Evolutionary conservation across 2,113 vertebrate species (phyloP), one percentile per base, ranked within the genome.

Genomic region (Tachysurus vachellii): DNA sequence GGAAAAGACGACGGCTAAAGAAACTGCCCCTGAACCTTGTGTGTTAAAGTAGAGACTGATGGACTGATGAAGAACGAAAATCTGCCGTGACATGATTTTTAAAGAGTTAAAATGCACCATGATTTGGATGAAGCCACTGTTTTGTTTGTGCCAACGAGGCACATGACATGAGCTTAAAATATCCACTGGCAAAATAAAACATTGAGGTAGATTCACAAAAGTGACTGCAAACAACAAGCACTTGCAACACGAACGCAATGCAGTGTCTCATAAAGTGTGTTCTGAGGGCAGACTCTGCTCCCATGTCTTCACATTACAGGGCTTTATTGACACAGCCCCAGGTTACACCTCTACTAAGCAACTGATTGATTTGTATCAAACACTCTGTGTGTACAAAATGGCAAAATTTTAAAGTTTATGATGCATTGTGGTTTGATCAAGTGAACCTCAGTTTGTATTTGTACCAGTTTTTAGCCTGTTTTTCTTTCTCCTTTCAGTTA

Each of bases 1-100:
- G 97, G 97, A 89, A 97, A 97, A 93, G 97, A 98, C 66, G 97
- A 98, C 9, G 96, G 97, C 79, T 97, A 97, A 89, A 91, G 82
- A 50, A 16, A 26, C 28, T 5, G 14, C 42, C 53, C 10, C 8
- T 26, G 28, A 75, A 8, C 82, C 6, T 12, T 44, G 81, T 54
- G 3, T 10, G 66, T 50, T 64, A 50, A 90, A 73, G 71, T 17
- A 73, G 21, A 56, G 42, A 44, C n/a, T 19, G 31, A 85, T 26
- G 86, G 47, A 80, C 44, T 16, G 64, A 31, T 73, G 42, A 50
- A 86, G n/a, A 64, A 79, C 21, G 36, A 84, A 68, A 76, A 47
- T 57, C 44, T 66, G 19, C 70, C n/a, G 13, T 56, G 56, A 59
- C 59, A 83, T 83, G 62, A 50, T 80, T 87, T 89, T 86, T 85